Percentiles rank a stretch among this genome's conserved stretches.
phyloP scores from a whole-genome alignment of 2,113 vertebrate species.

The Spea bombifrons region DNA sequence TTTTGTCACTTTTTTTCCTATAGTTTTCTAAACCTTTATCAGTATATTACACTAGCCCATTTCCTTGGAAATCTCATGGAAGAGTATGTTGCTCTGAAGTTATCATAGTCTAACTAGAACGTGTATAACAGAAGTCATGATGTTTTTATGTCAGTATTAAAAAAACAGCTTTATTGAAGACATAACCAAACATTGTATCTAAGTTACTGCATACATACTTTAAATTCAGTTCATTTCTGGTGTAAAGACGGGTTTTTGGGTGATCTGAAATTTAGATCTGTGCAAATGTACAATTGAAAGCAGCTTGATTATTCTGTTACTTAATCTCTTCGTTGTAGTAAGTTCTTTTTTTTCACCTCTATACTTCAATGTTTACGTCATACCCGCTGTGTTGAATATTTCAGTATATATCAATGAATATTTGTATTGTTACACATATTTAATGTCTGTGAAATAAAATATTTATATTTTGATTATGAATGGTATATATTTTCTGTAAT shows the following conservation, averaged over 20 bases:
- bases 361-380: constrained; percentile 34
- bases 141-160: constrained; percentile 32
- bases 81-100: background rate
- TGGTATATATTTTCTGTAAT: background rate
- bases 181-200: background rate
- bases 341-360: background rate
- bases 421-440: constrained; percentile 24
- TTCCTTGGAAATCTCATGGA: constrained; percentile 15
- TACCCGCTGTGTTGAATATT: constrained; percentile 32
- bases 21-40: too few relatives aligned
- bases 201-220: background rate
- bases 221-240: background rate
- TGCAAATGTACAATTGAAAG: background rate
- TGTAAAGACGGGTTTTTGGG: background rate
- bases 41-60: background rate
- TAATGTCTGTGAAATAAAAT: constrained; percentile 44
- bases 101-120: background rate
- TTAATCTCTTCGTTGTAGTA: background rate
- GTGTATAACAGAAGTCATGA: background rate
- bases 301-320: background rate
- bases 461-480: constrained; percentile 42
- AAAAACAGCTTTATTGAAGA: background rate
- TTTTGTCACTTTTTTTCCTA: background rate
- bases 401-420: constrained; percentile 21
- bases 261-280: background rate